phyloP scores from a whole-genome alignment of 2,113 vertebrate species.

The Thomomys bottae region DNA sequence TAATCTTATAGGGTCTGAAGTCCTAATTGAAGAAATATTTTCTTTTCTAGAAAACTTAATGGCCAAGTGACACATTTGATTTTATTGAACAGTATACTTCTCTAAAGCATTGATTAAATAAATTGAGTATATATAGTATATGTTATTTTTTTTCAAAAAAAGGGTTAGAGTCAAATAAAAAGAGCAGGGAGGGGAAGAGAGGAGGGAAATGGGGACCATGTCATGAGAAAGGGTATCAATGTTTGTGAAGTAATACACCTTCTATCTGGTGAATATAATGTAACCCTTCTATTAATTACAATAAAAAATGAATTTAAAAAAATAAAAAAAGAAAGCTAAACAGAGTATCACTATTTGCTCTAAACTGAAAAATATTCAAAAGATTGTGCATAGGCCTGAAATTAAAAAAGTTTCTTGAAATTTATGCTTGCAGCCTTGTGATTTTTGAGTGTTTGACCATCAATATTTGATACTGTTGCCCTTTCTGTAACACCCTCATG shows the following conservation, averaged over 20 bases:
- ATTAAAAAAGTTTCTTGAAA: neutral
- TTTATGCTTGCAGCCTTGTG: neutral
- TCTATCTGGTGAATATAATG: too few species aligned
- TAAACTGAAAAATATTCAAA: neutral
- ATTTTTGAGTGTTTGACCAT: neutral
- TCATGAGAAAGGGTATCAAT: too few species aligned
- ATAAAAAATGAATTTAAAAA: too few species aligned
- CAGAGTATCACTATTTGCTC: too few species aligned
- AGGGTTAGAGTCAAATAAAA: neutral
- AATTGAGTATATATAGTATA: neutral
- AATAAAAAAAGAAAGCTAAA: too few species aligned
- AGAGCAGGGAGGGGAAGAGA: too few species aligned
- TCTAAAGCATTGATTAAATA: neutral
- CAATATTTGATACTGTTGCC: neutral
- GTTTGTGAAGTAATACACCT: too few species aligned
- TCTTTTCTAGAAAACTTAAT: neutral
- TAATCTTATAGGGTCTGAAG: neutral
- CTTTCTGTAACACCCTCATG: neutral
- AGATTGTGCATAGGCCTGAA: too few species aligned
- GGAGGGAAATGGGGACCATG: too few species aligned
- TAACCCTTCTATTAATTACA: too few species aligned
- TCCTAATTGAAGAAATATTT: neutral
- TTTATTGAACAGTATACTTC: neutral
- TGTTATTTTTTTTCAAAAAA: constrained; percentile 33
- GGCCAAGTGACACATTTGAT: neutral